These are phyloP conservation scores for Stictocephala bisonia DNA, from an alignment of 2,888 invertebrate species.

Conservation along the genomic window DNA sequence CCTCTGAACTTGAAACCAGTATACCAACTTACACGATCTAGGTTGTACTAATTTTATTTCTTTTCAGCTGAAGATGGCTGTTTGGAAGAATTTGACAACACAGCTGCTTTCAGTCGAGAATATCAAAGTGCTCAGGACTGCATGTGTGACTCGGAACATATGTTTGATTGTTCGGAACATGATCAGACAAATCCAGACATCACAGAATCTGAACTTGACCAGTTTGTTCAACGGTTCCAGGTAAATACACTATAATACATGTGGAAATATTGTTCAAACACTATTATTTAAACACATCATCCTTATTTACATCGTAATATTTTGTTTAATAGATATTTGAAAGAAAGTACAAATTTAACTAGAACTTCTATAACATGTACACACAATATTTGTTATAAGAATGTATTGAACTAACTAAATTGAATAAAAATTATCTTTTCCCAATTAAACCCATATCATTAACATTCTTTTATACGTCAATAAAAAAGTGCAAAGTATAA, in stretches of 20 bases:
- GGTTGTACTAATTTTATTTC: background rate
- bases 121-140: slow-evolving; percentile 94
- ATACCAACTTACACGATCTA: background rate
- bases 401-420: too few species aligned
- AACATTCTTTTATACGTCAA: too few species aligned
- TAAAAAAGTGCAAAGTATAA: too few species aligned
- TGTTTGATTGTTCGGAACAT: slow-evolving; percentile 87
- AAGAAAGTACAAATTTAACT: too few species aligned
- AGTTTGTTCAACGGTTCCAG: slow-evolving; percentile 73
- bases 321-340: too few species aligned
- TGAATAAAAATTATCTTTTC: too few species aligned
- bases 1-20: background rate
- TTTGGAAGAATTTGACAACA: slow-evolving; percentile 91
- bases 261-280: too few species aligned
- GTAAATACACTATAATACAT: slow-evolving; percentile 64
- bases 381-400: too few species aligned
- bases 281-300: too few species aligned
- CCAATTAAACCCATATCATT: too few species aligned
- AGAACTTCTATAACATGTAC: too few species aligned
- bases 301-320: too few species aligned
- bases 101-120: slow-evolving; percentile 93
- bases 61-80: slow-evolving; percentile 85
- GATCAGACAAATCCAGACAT: slow-evolving; percentile 63
- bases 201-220: slow-evolving; percentile 72
- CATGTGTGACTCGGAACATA: slow-evolving; percentile 98